A percentile compares a stretch with the other conserved stretches of the same genome.
Conservation (phyloP, 2,888 invertebrate species). For the Nipponacmea schrenckii region DNA sequence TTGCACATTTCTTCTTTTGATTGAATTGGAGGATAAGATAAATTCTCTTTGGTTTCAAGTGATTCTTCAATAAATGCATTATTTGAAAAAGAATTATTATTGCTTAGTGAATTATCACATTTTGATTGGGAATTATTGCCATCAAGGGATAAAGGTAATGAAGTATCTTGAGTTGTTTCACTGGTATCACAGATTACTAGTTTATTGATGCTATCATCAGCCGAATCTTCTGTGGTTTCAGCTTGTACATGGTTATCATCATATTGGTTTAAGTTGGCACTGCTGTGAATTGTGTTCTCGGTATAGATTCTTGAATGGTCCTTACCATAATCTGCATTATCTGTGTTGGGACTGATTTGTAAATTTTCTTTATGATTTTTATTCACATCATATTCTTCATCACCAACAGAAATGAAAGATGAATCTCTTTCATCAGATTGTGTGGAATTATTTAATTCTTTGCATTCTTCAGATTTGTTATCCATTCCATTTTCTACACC, state of each 20-base stretch:
- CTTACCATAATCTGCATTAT: background rate
- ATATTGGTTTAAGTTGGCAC: background rate
- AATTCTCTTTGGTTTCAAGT: no score
- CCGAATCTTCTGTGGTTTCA: conserved; percentile 5
- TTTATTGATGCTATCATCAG: background rate
- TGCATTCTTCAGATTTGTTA: background rate
- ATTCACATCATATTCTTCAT: conserved; percentile 3
- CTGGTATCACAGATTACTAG: background rate
- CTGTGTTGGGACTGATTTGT: no score
- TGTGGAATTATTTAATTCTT: background rate
- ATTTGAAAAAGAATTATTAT: background rate
- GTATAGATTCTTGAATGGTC: background rate
- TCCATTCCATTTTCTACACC: background rate
- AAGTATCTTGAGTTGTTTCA: background rate
- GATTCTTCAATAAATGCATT: no score
- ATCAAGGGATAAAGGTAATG: background rate
- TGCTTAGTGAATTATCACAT: background rate
- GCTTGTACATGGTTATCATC: background rate
- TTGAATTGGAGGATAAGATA: no score
- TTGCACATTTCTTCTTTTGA: no score
- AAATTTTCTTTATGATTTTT: background rate
- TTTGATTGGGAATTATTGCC: conserved; percentile 2
- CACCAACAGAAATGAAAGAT: background rate
- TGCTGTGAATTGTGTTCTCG: background rate
- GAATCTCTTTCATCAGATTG: background rate